Conservation (phyloP, 2,113 vertebrate genomes). For the Catagonus wagneri region DNA sequence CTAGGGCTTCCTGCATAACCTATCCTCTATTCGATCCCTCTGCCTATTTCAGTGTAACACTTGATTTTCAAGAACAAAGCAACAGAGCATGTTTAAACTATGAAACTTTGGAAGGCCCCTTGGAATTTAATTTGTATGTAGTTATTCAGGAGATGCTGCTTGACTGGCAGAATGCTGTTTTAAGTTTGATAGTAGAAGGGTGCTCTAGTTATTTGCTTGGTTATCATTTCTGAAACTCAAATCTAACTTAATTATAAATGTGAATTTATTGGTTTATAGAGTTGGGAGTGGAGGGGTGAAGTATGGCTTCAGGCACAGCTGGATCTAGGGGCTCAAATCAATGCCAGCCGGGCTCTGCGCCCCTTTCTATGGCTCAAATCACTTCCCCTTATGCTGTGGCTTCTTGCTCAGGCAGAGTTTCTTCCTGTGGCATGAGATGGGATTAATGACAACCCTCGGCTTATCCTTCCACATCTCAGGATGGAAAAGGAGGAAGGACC, state of each 20-base stretch:
- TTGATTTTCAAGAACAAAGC: neutral
- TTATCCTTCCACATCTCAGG: neutral
- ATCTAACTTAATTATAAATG: neutral
- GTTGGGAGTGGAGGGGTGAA: neutral
- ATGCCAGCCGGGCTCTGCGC: neutral
- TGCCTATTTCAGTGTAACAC: neutral
- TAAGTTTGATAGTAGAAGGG: neutral
- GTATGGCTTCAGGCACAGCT: neutral
- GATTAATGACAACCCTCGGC: neutral
- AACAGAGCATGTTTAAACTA: neutral
- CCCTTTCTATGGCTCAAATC: neutral
- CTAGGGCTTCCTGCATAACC: neutral
- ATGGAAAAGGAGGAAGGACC: neutral
- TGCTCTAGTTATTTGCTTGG: neutral
- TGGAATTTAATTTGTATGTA: neutral
- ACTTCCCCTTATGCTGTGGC: neutral
- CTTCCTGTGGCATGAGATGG: neutral
- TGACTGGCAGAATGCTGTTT: neutral
- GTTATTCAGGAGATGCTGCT: neutral
- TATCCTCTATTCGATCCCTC: neutral
- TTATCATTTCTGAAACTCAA: neutral
- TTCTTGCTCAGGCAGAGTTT: neutral
- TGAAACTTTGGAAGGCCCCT: neutral
- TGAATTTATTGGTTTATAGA: neutral
- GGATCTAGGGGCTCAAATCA: neutral